These are phyloP conservation scores for Vanessa cardui DNA, from an alignment of 2,888 invertebrate species.

Conservation along the genomic window DNA sequence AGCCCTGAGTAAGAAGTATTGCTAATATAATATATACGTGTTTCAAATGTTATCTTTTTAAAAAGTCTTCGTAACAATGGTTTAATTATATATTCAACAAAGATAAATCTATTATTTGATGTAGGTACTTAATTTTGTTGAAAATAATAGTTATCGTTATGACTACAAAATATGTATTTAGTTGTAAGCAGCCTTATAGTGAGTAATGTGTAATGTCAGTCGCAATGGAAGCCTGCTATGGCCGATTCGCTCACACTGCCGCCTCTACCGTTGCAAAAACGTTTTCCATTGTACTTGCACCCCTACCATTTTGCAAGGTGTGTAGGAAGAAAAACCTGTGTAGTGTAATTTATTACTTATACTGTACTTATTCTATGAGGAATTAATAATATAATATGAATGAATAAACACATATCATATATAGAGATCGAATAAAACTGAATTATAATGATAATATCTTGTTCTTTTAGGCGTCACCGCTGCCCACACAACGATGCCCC, in stretches of 20 bases:
- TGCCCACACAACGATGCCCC: slow-evolving; percentile 89
- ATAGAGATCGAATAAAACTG: too few species aligned
- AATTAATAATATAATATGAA: too few species aligned
- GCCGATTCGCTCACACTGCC: slow-evolving; percentile 73
- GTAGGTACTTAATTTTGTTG: not conserved
- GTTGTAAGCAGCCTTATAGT: slow-evolving; percentile 4
- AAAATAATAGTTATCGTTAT: not conserved
- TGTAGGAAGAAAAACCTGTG: slow-evolving; percentile 29
- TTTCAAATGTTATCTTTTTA: too few species aligned
- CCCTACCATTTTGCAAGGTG: slow-evolving; percentile 75
- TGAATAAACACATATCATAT: too few species aligned
- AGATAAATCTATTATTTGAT: not conserved
- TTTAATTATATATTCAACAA: not conserved
- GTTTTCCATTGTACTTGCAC: slow-evolving; percentile 65
- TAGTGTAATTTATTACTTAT: too few species aligned
- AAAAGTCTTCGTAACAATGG: not conserved
- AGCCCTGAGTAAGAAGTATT: too few species aligned
- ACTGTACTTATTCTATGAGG: too few species aligned
- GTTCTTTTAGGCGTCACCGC: slow-evolving; percentile 87
- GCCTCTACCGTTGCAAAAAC: slow-evolving; percentile 68
- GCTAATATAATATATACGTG: too few species aligned
- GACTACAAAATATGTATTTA: not conserved
- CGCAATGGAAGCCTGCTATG: slow-evolving; percentile 76
- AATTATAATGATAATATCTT: not conserved
- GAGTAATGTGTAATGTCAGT: slow-evolving; percentile 46